phyloP scores from a whole-genome alignment of 2,113 vertebrate species.

The Prolemur simus region DNA sequence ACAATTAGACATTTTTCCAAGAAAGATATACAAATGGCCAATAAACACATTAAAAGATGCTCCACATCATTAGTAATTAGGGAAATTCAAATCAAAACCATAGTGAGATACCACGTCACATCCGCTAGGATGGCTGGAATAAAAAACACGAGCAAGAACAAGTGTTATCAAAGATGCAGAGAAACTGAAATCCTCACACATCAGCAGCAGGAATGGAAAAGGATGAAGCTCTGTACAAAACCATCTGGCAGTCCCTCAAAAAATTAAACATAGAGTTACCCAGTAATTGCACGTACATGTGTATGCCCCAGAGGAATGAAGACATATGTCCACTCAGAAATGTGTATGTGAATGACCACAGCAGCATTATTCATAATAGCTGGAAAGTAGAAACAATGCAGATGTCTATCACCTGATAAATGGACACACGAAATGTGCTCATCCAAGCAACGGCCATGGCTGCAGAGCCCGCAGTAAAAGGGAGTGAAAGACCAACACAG shows the following conservation, averaged over 20 bases:
- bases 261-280: background rate
- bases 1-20: background rate
- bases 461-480: too few relatives aligned
- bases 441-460: background rate
- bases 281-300: too few relatives aligned
- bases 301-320: background rate
- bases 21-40: background rate
- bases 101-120: background rate
- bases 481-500: background rate
- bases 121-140: background rate
- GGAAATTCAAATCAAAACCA: background rate
- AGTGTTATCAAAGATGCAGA: background rate
- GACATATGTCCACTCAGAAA: background rate
- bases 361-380: background rate
- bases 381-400: background rate
- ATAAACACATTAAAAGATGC: background rate
- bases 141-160: background rate
- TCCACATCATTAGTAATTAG: background rate
- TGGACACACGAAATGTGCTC: background rate
- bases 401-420: accelerated
- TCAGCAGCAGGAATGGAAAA: background rate
- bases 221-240: too few relatives aligned
- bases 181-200: too few relatives aligned
- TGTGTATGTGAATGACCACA: background rate
- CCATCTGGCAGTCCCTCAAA: background rate